A percentile compares a stretch with the other conserved stretches of the same genome.
phyloP scores from a whole-genome alignment of 2,888 invertebrate species.

The Nipponacmea schrenckii region DNA sequence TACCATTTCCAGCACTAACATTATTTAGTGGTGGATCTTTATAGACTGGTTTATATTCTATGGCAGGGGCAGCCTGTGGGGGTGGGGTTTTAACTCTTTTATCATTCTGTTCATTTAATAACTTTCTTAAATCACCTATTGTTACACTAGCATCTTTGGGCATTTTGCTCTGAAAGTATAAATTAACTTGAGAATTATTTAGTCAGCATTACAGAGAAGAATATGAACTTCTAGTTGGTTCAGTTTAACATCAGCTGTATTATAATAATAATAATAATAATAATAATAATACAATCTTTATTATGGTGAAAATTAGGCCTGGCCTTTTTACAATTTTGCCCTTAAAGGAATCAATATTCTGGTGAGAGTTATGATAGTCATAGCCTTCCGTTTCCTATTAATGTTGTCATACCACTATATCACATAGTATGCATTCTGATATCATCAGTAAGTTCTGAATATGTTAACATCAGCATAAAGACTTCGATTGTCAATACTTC shows the following conservation, averaged over 20 bases:
- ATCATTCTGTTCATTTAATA: constrained; percentile 46
- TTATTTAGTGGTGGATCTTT: constrained; percentile 57
- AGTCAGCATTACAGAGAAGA: too few species aligned
- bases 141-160: constrained; percentile 51
- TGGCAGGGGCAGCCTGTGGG: constrained; percentile 43
- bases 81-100: constrained; percentile 28
- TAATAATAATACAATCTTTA: not conserved
- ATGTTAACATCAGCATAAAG: too few species aligned
- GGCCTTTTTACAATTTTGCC: too few species aligned
- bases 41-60: constrained; percentile 47
- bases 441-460: too few species aligned
- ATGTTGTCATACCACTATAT: too few species aligned
- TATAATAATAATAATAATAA: not conserved
- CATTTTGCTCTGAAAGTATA: constrained; percentile 40
- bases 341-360: too few species aligned
- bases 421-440: too few species aligned
- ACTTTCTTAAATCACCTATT: constrained; percentile 61
- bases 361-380: too few species aligned
- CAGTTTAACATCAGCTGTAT: too few species aligned
- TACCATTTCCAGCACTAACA: constrained; percentile 63
- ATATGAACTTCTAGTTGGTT: not conserved
- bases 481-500: too few species aligned
- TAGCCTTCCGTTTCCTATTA: too few species aligned
- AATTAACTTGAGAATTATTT: not conserved
- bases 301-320: too few species aligned